These are phyloP conservation scores for Echiichthys vipera DNA, from an alignment of 2,797 vertebrate genomes.

Conservation along the genomic window DNA sequence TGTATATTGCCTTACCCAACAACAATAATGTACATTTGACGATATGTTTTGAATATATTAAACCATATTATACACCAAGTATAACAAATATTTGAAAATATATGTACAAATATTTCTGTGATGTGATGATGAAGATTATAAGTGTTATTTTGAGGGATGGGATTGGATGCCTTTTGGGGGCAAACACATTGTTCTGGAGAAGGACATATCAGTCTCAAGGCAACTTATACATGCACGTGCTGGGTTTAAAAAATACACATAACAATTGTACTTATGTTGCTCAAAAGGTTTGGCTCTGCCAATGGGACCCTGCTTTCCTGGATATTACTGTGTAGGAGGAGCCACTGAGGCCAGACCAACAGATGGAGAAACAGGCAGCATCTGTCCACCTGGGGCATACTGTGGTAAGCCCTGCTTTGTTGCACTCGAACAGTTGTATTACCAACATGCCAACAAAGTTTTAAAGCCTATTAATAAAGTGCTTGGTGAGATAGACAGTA, in stretches of 20 bases:
- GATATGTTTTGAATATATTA: neutral
- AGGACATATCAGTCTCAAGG: neutral
- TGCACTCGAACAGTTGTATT: neutral
- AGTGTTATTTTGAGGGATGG: no score
- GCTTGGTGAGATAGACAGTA: neutral
- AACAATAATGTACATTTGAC: neutral
- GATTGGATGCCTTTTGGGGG: no score
- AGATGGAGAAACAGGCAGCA: slow-evolving; percentile 86
- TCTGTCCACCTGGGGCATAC: slow-evolving; percentile 90
- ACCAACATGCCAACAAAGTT: slow-evolving; percentile 17
- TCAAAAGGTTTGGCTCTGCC: slow-evolving; percentile 87
- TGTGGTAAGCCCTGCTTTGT: slow-evolving; percentile 84
- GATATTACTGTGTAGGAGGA: slow-evolving; percentile 89
- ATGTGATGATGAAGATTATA: neutral
- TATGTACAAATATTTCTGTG: no score
- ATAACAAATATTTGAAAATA: neutral
- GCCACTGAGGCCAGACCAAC: slow-evolving; percentile 85
- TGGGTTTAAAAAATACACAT: neutral
- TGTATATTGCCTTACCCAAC: neutral
- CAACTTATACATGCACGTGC: neutral
- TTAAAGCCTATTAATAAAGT: neutral
- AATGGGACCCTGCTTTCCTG: slow-evolving; percentile 87
- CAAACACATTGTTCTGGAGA: neutral
- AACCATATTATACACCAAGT: neutral
- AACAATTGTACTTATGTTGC: neutral